Percentiles rank a stretch among this genome's conserved stretches.
Conservation (phyloP, 2,797 vertebrate genomes). For the Enteromius treurensis region DNA sequence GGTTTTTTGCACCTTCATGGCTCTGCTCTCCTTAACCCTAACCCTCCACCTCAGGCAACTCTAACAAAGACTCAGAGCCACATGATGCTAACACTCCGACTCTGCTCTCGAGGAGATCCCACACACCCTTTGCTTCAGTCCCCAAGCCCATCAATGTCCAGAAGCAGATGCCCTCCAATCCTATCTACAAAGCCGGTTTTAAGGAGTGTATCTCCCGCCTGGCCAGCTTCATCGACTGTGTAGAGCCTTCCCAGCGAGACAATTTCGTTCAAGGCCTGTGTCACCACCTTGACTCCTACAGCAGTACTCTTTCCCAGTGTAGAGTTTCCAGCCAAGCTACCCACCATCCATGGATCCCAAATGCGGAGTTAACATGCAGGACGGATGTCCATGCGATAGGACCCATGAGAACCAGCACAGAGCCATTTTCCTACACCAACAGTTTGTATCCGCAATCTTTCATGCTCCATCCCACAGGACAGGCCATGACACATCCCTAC, state of each 20-base stretch:
- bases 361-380: conserved; percentile 41
- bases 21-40: background rate
- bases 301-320: conserved; percentile 14
- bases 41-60: conserved; percentile 11
- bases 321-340: conserved; percentile 30
- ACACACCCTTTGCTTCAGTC: conserved; percentile 22
- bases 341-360: conserved; percentile 44
- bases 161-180: conserved; percentile 31
- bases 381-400: conserved; percentile 20
- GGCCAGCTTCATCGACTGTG: conserved; percentile 58
- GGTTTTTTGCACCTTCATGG: background rate
- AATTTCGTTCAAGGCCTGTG: conserved; percentile 58
- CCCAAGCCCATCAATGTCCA: conserved; percentile 27
- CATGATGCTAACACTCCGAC: background rate
- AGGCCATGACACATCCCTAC: conserved; percentile 52
- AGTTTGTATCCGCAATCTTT: conserved; percentile 54
- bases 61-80: conserved; percentile 34
- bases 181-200: conserved; percentile 62
- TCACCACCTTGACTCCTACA: conserved; percentile 55
- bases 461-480: conserved; percentile 49
- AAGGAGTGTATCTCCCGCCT: conserved; percentile 59
- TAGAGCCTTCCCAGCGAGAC: conserved; percentile 57
- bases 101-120: conserved; percentile 29
- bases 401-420: conserved; percentile 27
- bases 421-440: conserved; percentile 48